Percentiles rank a stretch among this genome's conserved stretches.
Conservation (phyloP, 2,797 vertebrate genomes). For the Otus scops region DNA sequence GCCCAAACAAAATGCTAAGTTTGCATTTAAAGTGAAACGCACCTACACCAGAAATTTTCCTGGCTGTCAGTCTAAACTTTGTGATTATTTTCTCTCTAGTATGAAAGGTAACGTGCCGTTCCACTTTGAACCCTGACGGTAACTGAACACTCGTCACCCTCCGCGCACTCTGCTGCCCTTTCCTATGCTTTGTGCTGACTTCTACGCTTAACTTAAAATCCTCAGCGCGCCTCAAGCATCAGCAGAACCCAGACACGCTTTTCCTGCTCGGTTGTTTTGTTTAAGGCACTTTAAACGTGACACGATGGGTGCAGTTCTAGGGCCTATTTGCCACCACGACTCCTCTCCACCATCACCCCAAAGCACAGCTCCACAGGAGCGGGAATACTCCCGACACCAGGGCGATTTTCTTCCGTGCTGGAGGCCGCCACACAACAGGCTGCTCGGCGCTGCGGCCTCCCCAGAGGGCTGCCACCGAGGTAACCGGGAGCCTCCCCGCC, state of each 20-base stretch:
- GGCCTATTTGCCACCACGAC: not conserved
- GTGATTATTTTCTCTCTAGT: not conserved
- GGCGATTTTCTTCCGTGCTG: fast-evolving
- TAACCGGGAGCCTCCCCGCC: not conserved
- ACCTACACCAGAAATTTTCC: not conserved
- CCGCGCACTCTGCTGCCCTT: not conserved
- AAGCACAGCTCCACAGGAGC: not conserved
- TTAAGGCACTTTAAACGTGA: not conserved
- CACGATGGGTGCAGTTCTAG: not conserved
- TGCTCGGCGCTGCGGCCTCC: not conserved
- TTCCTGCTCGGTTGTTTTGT: not conserved
- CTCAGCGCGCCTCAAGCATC: not conserved
- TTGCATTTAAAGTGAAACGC: not conserved
- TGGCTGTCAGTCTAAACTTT: not conserved
- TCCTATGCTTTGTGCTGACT: not conserved
- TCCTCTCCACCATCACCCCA: not conserved
- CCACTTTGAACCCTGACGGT: not conserved
- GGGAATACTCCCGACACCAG: fast-evolving
- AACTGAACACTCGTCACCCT: not conserved
- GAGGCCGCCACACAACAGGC: not conserved
- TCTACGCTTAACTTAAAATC: not conserved
- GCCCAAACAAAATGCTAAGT: not conserved
- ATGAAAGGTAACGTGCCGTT: too few relatives aligned
- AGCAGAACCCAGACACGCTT: not conserved
- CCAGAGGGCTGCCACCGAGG: not conserved